These are phyloP conservation scores for Synergus umbraculus DNA, from an alignment of 2,888 invertebrate species.

Conservation along the genomic window DNA sequence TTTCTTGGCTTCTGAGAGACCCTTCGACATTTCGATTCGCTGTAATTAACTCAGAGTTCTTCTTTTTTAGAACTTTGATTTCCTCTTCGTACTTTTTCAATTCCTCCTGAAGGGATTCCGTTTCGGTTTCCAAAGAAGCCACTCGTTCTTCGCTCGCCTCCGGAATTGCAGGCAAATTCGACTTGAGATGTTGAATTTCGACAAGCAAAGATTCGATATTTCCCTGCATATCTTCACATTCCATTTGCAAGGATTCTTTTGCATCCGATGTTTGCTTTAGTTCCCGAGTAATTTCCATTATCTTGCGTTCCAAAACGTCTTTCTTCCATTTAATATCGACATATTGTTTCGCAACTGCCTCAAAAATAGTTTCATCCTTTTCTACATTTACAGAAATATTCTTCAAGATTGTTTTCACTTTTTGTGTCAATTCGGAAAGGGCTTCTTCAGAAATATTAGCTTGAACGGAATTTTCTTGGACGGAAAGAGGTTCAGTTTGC, in stretches of 20 bases:
- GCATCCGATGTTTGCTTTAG: slow-evolving; percentile 67
- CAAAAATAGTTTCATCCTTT: slow-evolving; percentile 68
- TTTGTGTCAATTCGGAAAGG: slow-evolving; percentile 64
- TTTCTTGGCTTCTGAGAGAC: slow-evolving; percentile 78
- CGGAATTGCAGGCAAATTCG: slow-evolving; percentile 72
- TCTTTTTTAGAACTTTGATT: slow-evolving; percentile 59
- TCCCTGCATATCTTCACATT: slow-evolving; percentile 73
- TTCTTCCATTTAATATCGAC: slow-evolving; percentile 73
- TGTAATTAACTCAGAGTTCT: slow-evolving; percentile 63
- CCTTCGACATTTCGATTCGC: slow-evolving; percentile 53
- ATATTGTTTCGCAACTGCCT: slow-evolving; percentile 65
- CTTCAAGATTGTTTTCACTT: slow-evolving; percentile 74
- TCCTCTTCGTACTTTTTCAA: slow-evolving; percentile 77
- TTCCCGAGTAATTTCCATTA: slow-evolving; percentile 71
- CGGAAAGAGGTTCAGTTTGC: slow-evolving; percentile 32
- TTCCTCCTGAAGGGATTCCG: slow-evolving; percentile 74
- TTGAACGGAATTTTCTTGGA: slow-evolving; percentile 41
- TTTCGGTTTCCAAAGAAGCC: slow-evolving; percentile 72
- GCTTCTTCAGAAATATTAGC: slow-evolving; percentile 51
- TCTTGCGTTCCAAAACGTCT: slow-evolving; percentile 73
- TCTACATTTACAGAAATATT: slow-evolving; percentile 73
- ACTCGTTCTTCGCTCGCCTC: slow-evolving; percentile 73
- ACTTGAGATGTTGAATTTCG: slow-evolving; percentile 69
- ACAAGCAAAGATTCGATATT: slow-evolving; percentile 71
- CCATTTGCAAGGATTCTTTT: slow-evolving; percentile 68